Evolutionary conservation across 1,140 invertebrate species (phyloP).

Genomic region (Drosophila pruinosa): DNA sequence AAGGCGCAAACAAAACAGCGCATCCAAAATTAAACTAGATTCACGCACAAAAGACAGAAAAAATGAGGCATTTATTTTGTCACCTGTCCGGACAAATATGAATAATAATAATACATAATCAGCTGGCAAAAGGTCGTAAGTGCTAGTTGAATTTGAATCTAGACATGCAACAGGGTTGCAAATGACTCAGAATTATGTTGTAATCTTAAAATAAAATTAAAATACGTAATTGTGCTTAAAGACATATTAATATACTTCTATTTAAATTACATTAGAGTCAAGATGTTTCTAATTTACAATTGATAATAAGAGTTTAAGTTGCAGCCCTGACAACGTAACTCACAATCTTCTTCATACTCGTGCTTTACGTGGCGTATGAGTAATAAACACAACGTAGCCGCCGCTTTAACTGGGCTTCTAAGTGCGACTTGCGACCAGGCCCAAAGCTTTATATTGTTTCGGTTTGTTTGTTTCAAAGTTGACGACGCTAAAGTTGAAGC

Average conservation of each 20-base stretch:
- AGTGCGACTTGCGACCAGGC: conserved; percentile 58
- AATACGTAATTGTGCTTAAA: background rate
- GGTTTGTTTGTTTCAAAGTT: conserved; percentile 63
- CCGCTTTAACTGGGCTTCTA: conserved; percentile 42
- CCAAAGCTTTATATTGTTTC: conserved; percentile 55
- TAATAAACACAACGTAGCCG: conserved; percentile 59
- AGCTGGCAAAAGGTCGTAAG: conserved; percentile 40
- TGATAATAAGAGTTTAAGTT: background rate
- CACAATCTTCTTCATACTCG: conserved; percentile 5
- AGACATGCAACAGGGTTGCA: conserved; percentile 13
- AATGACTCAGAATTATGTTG: background rate
- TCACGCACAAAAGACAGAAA: conserved; percentile 21
- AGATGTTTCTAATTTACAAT: background rate
- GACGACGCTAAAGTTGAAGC: conserved; percentile 5
- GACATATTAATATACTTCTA: background rate
- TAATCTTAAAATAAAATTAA: background rate
- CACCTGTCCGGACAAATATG: conserved; percentile 65
- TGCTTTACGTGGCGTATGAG: conserved; percentile 63
- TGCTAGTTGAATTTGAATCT: conserved; percentile 42
- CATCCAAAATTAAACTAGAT: conserved; percentile 72
- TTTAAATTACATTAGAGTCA: background rate
- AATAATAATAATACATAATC: conserved; percentile 65
- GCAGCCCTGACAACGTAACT: conserved; percentile 33
- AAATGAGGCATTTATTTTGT: conserved; percentile 75
- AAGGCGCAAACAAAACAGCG: conserved; percentile 38